Percentiles rank a stretch among this genome's conserved stretches.
Conservation (phyloP, 2,113 vertebrate genomes). For the Haliaeetus leucogaster region DNA sequence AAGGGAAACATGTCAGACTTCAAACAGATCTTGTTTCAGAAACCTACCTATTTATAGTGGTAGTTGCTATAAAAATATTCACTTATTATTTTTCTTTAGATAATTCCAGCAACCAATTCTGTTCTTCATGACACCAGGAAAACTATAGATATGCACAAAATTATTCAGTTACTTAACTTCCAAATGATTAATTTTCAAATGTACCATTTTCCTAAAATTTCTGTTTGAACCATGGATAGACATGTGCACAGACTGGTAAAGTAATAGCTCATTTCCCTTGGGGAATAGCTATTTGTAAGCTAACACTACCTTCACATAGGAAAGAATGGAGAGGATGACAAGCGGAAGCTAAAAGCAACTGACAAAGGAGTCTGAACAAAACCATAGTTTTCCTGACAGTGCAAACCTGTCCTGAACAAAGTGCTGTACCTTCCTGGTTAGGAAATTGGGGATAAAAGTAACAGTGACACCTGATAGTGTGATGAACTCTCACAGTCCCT, state of each 20-base stretch:
- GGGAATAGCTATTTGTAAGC: neutral
- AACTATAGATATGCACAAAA: neutral
- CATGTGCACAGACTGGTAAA: neutral
- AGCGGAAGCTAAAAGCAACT: neutral
- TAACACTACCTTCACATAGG: neutral
- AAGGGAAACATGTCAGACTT: neutral
- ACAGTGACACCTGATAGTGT: slow-evolving; percentile 5
- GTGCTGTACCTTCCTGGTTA: neutral
- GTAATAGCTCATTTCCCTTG: neutral
- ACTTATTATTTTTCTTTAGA: neutral
- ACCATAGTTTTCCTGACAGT: neutral
- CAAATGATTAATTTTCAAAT: neutral
- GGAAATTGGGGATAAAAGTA: slow-evolving; percentile 60
- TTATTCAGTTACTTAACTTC: neutral
- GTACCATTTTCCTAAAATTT: neutral
- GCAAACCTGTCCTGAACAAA: slow-evolving; percentile 12
- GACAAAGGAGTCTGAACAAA: slow-evolving; percentile 29
- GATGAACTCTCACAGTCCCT: slow-evolving; percentile 41
- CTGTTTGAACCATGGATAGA: neutral
- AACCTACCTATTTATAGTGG: neutral
- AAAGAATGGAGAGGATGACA: neutral
- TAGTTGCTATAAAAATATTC: neutral
- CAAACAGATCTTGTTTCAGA: neutral
- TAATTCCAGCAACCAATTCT: neutral
- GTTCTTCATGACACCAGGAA: neutral